phyloP scores from a whole-genome alignment of 2,113 vertebrate genomes.

The Tragelaphus scriptus region DNA sequence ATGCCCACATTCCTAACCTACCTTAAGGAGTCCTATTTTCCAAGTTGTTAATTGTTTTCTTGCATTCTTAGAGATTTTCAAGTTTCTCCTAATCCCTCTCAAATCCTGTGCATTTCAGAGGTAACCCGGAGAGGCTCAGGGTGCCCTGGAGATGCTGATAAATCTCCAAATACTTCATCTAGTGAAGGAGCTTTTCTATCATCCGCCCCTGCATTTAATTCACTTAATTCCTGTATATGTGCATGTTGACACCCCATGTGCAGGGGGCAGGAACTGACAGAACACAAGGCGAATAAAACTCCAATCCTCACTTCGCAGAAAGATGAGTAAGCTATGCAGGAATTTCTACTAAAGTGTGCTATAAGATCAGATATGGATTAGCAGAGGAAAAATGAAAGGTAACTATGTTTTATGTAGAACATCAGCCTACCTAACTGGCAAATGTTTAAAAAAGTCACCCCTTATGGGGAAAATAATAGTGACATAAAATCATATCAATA shows the following conservation, averaged over 20 bases:
- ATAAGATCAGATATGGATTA: background rate
- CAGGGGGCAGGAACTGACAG: background rate
- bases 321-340: background rate
- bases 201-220: background rate
- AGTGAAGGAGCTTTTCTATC: slow-evolving; percentile 5
- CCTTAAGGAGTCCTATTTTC: slow-evolving; percentile 53
- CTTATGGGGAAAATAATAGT: background rate
- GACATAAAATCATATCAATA: background rate
- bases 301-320: background rate
- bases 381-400: background rate
- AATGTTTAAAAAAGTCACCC: slow-evolving; percentile 12
- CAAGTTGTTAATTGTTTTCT: slow-evolving; percentile 68
- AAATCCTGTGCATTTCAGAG: slow-evolving; percentile 60
- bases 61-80: slow-evolving; percentile 57
- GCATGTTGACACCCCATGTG: background rate
- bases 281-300: background rate
- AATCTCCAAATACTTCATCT: slow-evolving; percentile 34
- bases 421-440: background rate
- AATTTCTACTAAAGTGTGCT: background rate
- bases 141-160: slow-evolving; percentile 48
- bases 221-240: slow-evolving; percentile 1
- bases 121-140: slow-evolving; percentile 54
- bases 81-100: slow-evolving; percentile 61
- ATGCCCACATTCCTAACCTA: slow-evolving; percentile 30
- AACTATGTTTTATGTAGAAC: background rate